Base-by-base conservation (phyloP, 2,888 invertebrate species). In the Cerastis leucographa region DNA sequence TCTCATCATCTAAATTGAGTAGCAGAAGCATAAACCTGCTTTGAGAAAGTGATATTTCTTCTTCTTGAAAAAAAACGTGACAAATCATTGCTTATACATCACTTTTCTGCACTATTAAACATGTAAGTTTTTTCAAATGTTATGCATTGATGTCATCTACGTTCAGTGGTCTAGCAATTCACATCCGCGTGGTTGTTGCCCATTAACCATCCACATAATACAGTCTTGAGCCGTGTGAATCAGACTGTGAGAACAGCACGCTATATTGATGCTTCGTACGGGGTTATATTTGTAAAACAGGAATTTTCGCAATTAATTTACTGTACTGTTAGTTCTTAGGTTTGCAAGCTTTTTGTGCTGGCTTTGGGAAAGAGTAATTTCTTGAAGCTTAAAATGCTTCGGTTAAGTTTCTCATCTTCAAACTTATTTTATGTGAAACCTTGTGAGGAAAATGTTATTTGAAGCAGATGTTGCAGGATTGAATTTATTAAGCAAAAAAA, bases 241-340 rank as follows among this genome's bases (percentile, higher is more conserved):
- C 92, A 94, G 96, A 95, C 90, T 96, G 94, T 94, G 94, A 93
- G 94, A 92, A 85, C 86, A 75, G 87, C 93, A 94, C 93, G 94
- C 92, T 86, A 92, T 89, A 84, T 75, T 83, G 75, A 85, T 87
- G 84, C 82, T 86, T 86, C 82, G 79, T 88, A 74, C 75, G 61
- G 74, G 74, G 76, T 71, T 76, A 72, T 42, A 76, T 59, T 54
- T 54, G 73, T 49, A 71, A 72, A 71, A 76, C 71, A 71, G 74
- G 87, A 80, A 81, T 88, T 76, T 76, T 81, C 74, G 67, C 72
- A 67, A 78, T 76, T 68, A 73, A 70, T 77, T 35, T 62, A 54
- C 46, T 44, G 51, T 74, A 77, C 75, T 75, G 75, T 79, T 79
- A 75, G 73, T 76, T 79, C 64, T 69, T 66, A 80, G 80, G 56